These are phyloP conservation scores for Tyria jacobaeae DNA, from an alignment of 2,888 invertebrate genomes.

Conservation along the genomic window DNA sequence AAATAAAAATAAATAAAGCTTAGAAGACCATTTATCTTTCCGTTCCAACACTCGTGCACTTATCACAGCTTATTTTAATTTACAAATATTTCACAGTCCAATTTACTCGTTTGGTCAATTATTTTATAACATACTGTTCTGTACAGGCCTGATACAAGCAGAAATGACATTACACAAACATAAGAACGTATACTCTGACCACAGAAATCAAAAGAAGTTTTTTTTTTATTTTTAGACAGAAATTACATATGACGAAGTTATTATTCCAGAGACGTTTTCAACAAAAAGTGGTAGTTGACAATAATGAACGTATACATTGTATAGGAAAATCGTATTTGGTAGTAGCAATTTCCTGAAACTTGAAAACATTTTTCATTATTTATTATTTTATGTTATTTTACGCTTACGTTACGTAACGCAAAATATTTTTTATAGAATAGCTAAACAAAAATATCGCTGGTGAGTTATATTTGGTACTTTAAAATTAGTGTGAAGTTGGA, in stretches of 20 bases:
- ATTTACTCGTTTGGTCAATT: slow-evolving; percentile 72
- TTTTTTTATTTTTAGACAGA: not conserved
- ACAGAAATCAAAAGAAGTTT: not conserved
- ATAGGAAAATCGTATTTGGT: no score
- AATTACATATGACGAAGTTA: no score
- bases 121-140: slow-evolving; percentile 50
- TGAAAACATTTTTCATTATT: no score
- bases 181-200: slow-evolving; percentile 9
- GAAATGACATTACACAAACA: slow-evolving; percentile 36
- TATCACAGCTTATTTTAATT: slow-evolving; percentile 81
- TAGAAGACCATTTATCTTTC: slow-evolving; percentile 49
- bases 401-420: no score
- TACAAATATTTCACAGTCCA: slow-evolving; percentile 72
- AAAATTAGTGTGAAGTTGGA: no score
- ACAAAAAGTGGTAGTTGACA: not conserved
- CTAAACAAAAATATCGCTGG: no score
- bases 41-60: slow-evolving; percentile 62
- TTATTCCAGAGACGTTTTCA: not conserved
- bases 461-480: no score
- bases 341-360: no score
- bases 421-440: no score
- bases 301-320: not conserved
- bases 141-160: slow-evolving; percentile 48
- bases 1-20: slow-evolving; percentile 38
- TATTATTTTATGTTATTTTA: no score